Conservation (phyloP, 2,888 invertebrate species). For the Megalurothrips usitatus region DNA sequence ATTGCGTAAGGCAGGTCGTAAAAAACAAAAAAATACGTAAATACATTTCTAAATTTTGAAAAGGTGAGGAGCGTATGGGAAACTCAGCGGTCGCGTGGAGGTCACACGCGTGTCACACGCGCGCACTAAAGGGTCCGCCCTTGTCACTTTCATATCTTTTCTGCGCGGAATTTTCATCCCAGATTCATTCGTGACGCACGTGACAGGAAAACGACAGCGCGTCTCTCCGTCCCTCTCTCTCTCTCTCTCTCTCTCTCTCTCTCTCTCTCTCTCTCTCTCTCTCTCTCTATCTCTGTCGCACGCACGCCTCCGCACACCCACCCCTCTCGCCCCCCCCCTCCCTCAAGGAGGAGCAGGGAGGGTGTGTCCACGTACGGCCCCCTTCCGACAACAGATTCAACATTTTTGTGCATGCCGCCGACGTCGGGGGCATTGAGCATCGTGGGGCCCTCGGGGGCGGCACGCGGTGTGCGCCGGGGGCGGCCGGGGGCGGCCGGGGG, state of each 20-base stretch:
- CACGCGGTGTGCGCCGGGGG: background rate
- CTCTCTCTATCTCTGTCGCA: no score
- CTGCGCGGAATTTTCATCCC: background rate
- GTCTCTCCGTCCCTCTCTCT: background rate
- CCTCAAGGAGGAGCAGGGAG: background rate
- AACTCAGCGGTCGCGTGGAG: no score
- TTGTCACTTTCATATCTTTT: constrained; percentile 9
- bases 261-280: no score
- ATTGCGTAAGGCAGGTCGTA: no score
- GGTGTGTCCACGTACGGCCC: background rate
- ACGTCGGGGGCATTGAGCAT: background rate
- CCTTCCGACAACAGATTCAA: constrained; percentile 21
- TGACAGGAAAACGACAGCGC: background rate
- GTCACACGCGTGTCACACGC: background rate
- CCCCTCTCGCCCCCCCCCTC: background rate
- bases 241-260: no score
- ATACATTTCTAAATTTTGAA: no score
- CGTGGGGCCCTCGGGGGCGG: background rate
- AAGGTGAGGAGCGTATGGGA: no score
- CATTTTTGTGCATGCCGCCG: constrained; percentile 16
- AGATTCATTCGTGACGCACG: constrained; percentile 10
- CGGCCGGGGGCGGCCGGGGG: background rate
- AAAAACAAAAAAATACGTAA: no score
- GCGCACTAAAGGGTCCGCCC: background rate
- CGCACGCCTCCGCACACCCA: background rate